Base-by-base conservation (phyloP, 2,113 vertebrate species). In the Beaufortia kweichowensis region DNA sequence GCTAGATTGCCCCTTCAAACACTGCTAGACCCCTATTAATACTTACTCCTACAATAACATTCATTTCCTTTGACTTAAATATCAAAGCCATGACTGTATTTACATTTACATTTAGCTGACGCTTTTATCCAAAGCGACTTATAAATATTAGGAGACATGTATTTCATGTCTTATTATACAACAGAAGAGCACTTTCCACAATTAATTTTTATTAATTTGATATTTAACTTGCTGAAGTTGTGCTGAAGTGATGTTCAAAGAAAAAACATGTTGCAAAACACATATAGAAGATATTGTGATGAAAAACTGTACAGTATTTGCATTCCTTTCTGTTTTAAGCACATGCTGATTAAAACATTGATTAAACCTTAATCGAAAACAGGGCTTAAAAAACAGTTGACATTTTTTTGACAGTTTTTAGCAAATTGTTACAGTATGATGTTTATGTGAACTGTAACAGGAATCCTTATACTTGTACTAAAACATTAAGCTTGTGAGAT, bases 171-270 rank as follows among this genome's bases (percentile, higher is more conserved):
- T n/a, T 55, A 53, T 26, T 11, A 19, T 1, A 15, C 19, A 60
- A 68, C 23, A 39, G 14, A 35, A 74, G 12, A 68, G 24, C 31
- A 31, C 15, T 2, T 31, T 39, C 23, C 68, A 46, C 4, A 82
- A 75, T 75, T 57, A 43, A 50, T 28, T 78, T 70, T 78, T 78
- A 78, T 82, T 82, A 11, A 75, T 70, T 39, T 21, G 63, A 15
- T 64, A 77, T 19, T 68, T 64, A 33, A 78, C 76, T 50, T 65
- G 64, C 35, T 31, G 62, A 78, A 81, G 28, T n/a, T 7, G 19
- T 33, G n/a, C 21, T 35, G 35, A 67, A 1, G 48, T 48, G 43
- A 55, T 55, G 24, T 50, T 59, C 59, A 69, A 66, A 23, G 46
- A 81, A 57, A 68, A 63, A 75, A 63, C 62, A 63, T 65, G 33